Evolutionary conservation across 2,888 invertebrate species (phyloP).

Genomic region (Pseudococcus jackbeardsleyi): DNA sequence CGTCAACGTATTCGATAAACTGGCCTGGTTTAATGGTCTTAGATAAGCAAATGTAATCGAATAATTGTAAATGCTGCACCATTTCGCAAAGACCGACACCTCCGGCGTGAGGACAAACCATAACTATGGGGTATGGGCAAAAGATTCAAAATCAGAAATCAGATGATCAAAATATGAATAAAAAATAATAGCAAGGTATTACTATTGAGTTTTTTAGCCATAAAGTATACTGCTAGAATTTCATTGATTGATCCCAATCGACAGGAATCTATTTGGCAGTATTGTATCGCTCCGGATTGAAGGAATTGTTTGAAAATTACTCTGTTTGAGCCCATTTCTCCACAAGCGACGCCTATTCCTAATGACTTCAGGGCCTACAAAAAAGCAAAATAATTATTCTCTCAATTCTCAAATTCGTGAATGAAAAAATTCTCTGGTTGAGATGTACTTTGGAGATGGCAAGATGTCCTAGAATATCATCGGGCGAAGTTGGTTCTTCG

Average conservation of each 20-base stretch:
- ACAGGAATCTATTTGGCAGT: constrained; percentile 91
- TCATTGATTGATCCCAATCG: constrained; percentile 91
- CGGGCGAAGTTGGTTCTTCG: constrained; percentile 93
- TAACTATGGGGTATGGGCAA: constrained; percentile 79
- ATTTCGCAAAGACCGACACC: constrained; percentile 94
- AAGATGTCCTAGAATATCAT: constrained; percentile 90
- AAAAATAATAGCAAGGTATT: constrained; percentile 65
- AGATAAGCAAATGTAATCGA: constrained; percentile 83
- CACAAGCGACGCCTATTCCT: constrained; percentile 89
- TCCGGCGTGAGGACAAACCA: constrained; percentile 95
- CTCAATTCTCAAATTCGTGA: no score
- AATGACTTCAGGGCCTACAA: constrained; percentile 75
- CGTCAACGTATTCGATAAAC: constrained; percentile 88
- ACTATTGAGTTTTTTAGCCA: constrained; percentile 89
- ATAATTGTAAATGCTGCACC: constrained; percentile 92
- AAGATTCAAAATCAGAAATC: not conserved
- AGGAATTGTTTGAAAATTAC: constrained; percentile 94
- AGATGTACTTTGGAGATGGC: constrained; percentile 78
- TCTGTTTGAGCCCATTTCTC: constrained; percentile 92
- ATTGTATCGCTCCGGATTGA: constrained; percentile 84
- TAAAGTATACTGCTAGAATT: constrained; percentile 86
- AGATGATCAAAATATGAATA: not conserved
- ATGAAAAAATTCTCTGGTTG: no score
- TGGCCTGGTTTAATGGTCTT: constrained; percentile 78
- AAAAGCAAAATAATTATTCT: no score